These are phyloP conservation scores for Hedychridium roseum DNA, from an alignment of 2,888 invertebrate species.

Conservation along the genomic window DNA sequence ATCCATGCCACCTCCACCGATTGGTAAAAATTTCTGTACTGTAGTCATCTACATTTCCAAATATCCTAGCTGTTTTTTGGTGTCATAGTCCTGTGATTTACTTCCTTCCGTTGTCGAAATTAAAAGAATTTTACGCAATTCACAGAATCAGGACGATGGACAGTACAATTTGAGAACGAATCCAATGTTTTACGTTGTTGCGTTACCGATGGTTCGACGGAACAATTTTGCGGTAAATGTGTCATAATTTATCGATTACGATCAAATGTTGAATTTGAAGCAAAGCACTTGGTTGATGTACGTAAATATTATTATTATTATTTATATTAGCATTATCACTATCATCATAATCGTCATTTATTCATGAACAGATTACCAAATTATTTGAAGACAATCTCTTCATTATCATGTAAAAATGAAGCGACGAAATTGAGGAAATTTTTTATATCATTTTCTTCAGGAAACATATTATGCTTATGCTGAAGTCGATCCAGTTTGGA, in stretches of 20 bases:
- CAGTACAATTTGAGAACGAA: constrained; percentile 56
- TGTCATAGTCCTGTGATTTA: no score
- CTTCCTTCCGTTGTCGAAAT: no score
- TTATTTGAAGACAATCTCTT: background rate
- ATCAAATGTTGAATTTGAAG: constrained; percentile 69
- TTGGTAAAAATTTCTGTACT: constrained; percentile 66
- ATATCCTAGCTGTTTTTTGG: no score
- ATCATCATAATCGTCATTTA: background rate
- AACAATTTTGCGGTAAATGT: constrained; percentile 71
- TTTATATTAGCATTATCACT: no score
- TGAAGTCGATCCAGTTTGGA: constrained; percentile 52
- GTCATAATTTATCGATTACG: constrained; percentile 75
- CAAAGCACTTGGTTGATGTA: constrained; percentile 75
- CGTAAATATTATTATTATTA: constrained; percentile 36
- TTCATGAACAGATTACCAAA: background rate
- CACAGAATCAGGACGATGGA: constrained; percentile 72
- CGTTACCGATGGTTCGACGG: constrained; percentile 70
- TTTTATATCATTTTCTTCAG: constrained; percentile 22
- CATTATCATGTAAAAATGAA: background rate
- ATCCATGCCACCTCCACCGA: constrained; percentile 70
- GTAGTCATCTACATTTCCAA: no score
- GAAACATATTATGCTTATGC: constrained; percentile 61
- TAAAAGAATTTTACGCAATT: constrained; percentile 9
- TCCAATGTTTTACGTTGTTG: constrained; percentile 67
- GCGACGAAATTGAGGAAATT: background rate